These are phyloP conservation scores for Drosophila suzukii DNA, from an alignment of 1,140 invertebrate genomes.

Conservation along the genomic window DNA sequence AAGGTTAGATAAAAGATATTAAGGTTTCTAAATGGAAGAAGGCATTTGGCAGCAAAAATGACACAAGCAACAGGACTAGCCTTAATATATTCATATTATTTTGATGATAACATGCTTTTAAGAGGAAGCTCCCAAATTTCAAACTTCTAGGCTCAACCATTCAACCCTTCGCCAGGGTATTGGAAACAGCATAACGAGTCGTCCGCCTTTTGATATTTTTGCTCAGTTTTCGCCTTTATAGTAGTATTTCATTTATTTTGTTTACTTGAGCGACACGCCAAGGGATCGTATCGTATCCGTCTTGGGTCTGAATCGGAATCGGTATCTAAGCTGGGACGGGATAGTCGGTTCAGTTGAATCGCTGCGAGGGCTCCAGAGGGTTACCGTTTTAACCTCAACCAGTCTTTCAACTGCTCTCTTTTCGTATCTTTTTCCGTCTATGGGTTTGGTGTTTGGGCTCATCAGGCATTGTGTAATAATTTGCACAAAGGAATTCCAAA, in stretches of 20 bases:
- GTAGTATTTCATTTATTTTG: constrained; percentile 61
- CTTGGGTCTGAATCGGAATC: constrained; percentile 10
- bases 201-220: constrained; percentile 52
- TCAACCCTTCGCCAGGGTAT: constrained; percentile 2
- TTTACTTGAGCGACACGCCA: constrained; percentile 60
- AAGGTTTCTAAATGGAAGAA: too few relatives aligned
- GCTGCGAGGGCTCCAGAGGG: constrained; percentile 28
- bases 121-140: too few relatives aligned
- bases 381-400: constrained; percentile 45
- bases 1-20: too few relatives aligned
- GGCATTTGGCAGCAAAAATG: too few relatives aligned
- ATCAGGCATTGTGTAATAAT: constrained; percentile 67
- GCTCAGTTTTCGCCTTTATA: constrained; percentile 60
- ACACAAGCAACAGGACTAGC: too few relatives aligned
- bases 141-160: neutral
- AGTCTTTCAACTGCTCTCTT: constrained; percentile 36
- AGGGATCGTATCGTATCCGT: constrained; percentile 44
- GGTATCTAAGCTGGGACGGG: constrained; percentile 37
- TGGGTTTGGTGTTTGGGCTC: constrained; percentile 9
- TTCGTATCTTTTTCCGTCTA: constrained; percentile 6
- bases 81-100: too few relatives aligned
- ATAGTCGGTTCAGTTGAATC: constrained; percentile 31
- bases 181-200: constrained; percentile 53
- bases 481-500: constrained; percentile 63
- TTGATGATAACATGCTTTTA: neutral